Percentiles rank a stretch among this genome's conserved stretches.
These are phyloP conservation scores for Peromyscus eremicus DNA, from an alignment of 2,797 vertebrate species.

Conservation along the genomic window DNA sequence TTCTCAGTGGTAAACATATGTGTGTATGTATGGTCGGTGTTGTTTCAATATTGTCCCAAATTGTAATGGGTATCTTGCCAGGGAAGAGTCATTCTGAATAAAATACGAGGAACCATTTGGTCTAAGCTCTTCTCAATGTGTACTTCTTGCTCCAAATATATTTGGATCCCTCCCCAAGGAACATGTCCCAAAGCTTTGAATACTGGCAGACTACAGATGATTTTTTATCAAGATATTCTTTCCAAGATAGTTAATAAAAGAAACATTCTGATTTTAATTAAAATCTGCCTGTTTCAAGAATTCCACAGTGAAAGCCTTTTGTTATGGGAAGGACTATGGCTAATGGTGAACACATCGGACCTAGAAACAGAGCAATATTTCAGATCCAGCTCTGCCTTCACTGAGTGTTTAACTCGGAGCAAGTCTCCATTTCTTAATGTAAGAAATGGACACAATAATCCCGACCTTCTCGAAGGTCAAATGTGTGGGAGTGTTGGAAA, in stretches of 20 bases:
- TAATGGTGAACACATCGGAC: background rate
- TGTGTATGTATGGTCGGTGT: background rate
- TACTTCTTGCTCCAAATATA: background rate
- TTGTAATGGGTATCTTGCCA: background rate
- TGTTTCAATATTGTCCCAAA: conserved; percentile 52
- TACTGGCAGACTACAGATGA: background rate
- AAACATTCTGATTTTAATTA: conserved; percentile 59
- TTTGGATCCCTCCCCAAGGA: background rate
- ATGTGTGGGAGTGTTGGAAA: background rate
- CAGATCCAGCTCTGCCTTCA: background rate
- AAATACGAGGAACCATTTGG: conserved; percentile 1
- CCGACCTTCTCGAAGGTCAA: background rate
- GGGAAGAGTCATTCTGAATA: conserved; percentile 36
- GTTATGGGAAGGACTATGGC: background rate
- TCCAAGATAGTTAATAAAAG: conserved; percentile 52
- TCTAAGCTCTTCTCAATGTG: background rate
- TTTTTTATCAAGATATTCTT: conserved; percentile 57
- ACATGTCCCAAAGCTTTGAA: conserved; percentile 7
- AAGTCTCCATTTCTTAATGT: conserved; percentile 30
- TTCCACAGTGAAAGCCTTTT: background rate
- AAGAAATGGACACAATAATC: conserved; percentile 9
- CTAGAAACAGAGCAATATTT: conserved; percentile 16
- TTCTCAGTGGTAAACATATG: conserved; percentile 4
- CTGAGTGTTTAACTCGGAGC: background rate
- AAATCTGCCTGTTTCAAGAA: conserved; percentile 31